Conservation (phyloP, 2,797 vertebrate species). For the Sebastes matsubarae region DNA sequence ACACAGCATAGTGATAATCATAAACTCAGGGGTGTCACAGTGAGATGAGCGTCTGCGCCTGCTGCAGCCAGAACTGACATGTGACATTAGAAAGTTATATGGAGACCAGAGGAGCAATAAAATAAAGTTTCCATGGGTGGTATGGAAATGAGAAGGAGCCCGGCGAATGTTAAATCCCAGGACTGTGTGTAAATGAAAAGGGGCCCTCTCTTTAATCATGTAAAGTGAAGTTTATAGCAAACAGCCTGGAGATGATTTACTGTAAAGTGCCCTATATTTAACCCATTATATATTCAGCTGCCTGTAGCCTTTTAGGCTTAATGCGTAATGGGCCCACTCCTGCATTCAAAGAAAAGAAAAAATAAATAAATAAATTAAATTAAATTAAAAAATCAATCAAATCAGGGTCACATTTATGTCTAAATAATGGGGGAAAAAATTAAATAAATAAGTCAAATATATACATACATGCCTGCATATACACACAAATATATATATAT, state of each 20-base stretch:
- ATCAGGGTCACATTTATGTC: too few species aligned
- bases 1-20: background rate
- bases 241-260: background rate
- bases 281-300: background rate
- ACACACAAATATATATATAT: too few species aligned
- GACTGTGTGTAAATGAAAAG: background rate
- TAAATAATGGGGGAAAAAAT: fast-evolving
- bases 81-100: background rate
- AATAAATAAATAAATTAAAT: too few species aligned
- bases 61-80: background rate
- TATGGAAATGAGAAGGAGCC: background rate
- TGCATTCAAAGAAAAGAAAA: too few species aligned
- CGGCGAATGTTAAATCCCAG: background rate
- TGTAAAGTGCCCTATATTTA: slow-evolving; percentile 1
- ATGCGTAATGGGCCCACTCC: background rate
- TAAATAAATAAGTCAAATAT: too few species aligned
- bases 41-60: background rate
- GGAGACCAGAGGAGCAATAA: background rate
- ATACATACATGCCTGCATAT: too few species aligned
- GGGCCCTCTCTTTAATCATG: background rate
- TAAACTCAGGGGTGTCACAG: background rate
- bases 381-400: too few species aligned
- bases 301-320: background rate
- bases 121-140: background rate
- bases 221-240: background rate